phyloP scores from a whole-genome alignment of 2,797 vertebrate species.

The Tiaroga cobitis region DNA sequence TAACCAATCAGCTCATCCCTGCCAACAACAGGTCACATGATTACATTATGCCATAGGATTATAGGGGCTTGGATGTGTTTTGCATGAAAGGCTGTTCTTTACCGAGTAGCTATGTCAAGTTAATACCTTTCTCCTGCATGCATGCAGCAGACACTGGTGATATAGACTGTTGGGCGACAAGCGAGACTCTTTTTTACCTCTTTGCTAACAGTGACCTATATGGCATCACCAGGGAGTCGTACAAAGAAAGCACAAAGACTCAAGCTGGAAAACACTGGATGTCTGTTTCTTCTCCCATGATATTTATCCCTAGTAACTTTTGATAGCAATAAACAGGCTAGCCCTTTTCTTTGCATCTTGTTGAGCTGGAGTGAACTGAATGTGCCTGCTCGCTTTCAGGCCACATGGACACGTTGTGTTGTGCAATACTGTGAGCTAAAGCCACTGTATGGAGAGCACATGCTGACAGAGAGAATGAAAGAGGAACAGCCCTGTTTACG shows the following conservation, averaged over 20 bases:
- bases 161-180: conserved; percentile 19
- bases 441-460: conserved; percentile 56
- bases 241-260: conserved; percentile 55
- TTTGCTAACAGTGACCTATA: conserved; percentile 23
- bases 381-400: conserved; percentile 46
- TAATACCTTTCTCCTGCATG: conserved; percentile 49
- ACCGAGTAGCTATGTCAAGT: conserved; percentile 11
- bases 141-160: conserved; percentile 27
- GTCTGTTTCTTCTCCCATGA: conserved; percentile 24
- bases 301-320: conserved; percentile 33
- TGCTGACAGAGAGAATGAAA: conserved; percentile 36
- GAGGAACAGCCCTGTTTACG: conserved; percentile 14
- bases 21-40: conserved; percentile 45
- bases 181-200: conserved; percentile 35
- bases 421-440: conserved; percentile 67
- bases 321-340: conserved; percentile 56
- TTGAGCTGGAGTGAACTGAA: conserved; percentile 27
- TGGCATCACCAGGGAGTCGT: conserved; percentile 33
- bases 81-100: conserved; percentile 58
- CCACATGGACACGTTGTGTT: conserved; percentile 55
- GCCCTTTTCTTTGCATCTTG: conserved; percentile 43
- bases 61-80: conserved; percentile 30
- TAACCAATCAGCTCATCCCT: conserved; percentile 50
- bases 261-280: conserved; percentile 40
- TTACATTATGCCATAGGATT: conserved; percentile 29